Percentiles rank a stretch among this genome's conserved stretches.
Evolutionary conservation across 2,888 invertebrate genomes (phyloP).

Genomic region (Allophyes oxyacanthae): DNA sequence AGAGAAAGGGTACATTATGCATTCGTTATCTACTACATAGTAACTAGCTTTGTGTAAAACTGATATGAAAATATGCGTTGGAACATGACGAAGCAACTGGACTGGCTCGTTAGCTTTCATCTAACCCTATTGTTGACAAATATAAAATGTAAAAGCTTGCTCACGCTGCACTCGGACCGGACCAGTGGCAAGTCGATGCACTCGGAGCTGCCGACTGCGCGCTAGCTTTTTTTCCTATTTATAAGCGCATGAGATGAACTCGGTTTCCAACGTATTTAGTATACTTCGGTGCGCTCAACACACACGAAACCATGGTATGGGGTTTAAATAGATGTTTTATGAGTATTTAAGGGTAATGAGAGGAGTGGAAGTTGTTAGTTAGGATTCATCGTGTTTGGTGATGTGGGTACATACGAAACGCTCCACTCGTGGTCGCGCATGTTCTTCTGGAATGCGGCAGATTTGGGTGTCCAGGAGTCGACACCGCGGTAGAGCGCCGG

Average conservation of each 20-base stretch:
- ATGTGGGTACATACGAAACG: slow-evolving; percentile 86
- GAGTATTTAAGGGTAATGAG: slow-evolving; percentile 23
- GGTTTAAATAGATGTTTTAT: slow-evolving; percentile 24
- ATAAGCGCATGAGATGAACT: slow-evolving; percentile 54
- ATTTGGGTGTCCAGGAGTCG: slow-evolving; percentile 94
- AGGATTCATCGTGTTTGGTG: slow-evolving; percentile 38
- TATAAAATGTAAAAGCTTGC: slow-evolving; percentile 61
- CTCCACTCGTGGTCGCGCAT: slow-evolving; percentile 89
- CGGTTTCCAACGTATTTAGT: slow-evolving; percentile 46
- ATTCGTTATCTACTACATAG: slow-evolving; percentile 2
- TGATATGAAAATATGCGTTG: slow-evolving; percentile 22
- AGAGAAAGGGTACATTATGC: slow-evolving; percentile 1
- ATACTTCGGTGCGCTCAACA: slow-evolving; percentile 44
- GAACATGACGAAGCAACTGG: slow-evolving; percentile 24
- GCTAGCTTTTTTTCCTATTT: slow-evolving; percentile 65
- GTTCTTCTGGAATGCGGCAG: slow-evolving; percentile 87
- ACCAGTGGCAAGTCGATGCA: slow-evolving; percentile 72
- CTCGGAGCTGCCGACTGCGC: slow-evolving; percentile 59
- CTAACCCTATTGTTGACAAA: slow-evolving; percentile 43
- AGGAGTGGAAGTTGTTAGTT: slow-evolving; percentile 67
- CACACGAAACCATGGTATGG: slow-evolving; percentile 49
- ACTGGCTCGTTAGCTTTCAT: slow-evolving; percentile 14
- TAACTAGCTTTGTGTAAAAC: background rate
- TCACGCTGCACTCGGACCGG: slow-evolving; percentile 61
- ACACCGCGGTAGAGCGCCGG: slow-evolving; percentile 93